Evolutionary conservation across 2,888 invertebrate genomes (phyloP), one percentile per base, ranked within the genome.

Genomic region (Drosophila incognita): DNA sequence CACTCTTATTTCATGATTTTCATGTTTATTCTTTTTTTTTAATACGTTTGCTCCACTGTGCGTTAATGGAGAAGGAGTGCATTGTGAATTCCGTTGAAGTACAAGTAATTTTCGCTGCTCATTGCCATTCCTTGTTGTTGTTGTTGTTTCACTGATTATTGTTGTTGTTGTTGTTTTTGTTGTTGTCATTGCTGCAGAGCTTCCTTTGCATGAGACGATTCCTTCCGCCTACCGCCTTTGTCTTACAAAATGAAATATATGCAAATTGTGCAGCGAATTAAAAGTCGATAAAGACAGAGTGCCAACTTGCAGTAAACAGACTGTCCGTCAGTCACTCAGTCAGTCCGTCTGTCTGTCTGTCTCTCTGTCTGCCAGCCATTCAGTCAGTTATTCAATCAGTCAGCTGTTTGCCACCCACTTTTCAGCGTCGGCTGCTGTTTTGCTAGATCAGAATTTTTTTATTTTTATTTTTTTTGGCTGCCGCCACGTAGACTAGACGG

Each of bases 11-110:
- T 1, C 4, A 24, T 18, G 18, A 0, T 18, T 51, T 18, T 13
- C 36, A 21, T 51, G 4, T 21, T 42, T 46, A 6, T 6, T 13
- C 6, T 42, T 1, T 35, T 13, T n/a, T 3, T 1, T 36, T 21
- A 13, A 27, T 31, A 10, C 15, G 24, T 24, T 46, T 46, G 4
- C 8, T 15, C 52, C 81, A 78, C 67, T 79, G 78, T 79, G 57
- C 62, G 3, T 11, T 21, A 18, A 40, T 52, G 66, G 40, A 53
- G 56, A 69, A 64, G 63, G 82, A 67, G 69, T 82, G 81, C 65
- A 72, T 87, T 91, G 90, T 82, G 85, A 90, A 91, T 91, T 91
- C 91, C 83, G 74, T 75, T 80, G 89, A 87, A 84, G 91, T 91
- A 78, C 80, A 76, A 74, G 76, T 75, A 89, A 91, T 91, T 90